These are phyloP conservation scores for Phyllostomus hastatus DNA, from an alignment of 2,113 vertebrate species.

Conservation along the genomic window DNA sequence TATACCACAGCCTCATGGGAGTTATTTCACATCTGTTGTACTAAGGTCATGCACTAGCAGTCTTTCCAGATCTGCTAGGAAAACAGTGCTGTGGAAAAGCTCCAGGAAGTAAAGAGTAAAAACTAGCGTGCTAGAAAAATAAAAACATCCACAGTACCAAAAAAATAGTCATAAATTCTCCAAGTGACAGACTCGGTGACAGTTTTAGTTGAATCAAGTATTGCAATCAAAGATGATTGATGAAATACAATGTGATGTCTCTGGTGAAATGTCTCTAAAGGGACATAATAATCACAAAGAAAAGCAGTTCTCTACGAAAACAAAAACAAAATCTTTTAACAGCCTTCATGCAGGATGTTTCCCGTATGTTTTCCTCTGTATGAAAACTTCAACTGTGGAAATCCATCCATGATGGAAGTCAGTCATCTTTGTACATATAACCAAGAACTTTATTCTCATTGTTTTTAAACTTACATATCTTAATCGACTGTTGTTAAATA, in stretches of 20 bases:
- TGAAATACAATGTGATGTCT: not conserved
- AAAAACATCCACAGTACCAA: not conserved
- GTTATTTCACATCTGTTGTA: not conserved
- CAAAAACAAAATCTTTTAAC: not conserved
- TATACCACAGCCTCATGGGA: not conserved
- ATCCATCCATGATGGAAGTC: not conserved
- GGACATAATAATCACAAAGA: constrained; percentile 34
- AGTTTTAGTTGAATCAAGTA: constrained; percentile 22
- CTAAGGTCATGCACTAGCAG: not conserved
- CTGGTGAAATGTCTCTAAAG: not conserved
- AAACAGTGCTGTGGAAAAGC: not conserved
- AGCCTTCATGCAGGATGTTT: not conserved
- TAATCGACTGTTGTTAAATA: not conserved
- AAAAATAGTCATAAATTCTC: constrained; percentile 38
- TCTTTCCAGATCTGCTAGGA: not conserved
- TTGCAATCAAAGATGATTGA: not conserved
- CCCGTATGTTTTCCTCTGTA: not conserved
- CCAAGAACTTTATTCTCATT: not conserved
- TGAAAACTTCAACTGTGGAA: not conserved
- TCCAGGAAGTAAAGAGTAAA: not conserved
- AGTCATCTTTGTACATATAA: not conserved
- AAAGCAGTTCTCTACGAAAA: not conserved
- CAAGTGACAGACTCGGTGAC: constrained; percentile 5
- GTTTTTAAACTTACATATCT: not conserved
- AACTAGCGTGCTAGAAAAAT: not conserved